Percentiles rank a stretch among this genome's conserved stretches.
Conservation (phyloP, 2,797 vertebrate species). For the Mus minutoides region DNA sequence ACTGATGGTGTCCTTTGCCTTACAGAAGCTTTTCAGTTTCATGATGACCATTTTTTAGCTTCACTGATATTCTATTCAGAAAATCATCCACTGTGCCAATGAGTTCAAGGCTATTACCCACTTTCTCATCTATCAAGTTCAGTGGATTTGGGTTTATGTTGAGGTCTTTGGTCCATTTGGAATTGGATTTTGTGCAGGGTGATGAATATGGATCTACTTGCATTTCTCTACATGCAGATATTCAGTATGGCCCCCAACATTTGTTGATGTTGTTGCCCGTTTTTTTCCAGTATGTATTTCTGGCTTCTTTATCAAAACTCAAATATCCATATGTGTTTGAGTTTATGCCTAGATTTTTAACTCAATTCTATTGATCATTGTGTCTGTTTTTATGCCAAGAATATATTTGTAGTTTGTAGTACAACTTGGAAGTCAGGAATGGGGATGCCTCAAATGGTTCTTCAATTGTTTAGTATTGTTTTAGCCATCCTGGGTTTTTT, state of each 20-base stretch:
- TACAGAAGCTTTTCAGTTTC: too few species aligned
- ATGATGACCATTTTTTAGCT: too few species aligned
- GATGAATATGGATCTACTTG: too few species aligned
- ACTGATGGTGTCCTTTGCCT: too few species aligned
- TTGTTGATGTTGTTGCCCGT: not conserved
- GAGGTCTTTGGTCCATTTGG: too few species aligned
- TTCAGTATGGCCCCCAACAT: not conserved
- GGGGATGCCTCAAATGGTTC: not conserved
- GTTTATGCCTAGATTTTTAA: not conserved
- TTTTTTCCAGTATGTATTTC: not conserved
- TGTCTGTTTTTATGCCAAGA: not conserved
- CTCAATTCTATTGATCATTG: not conserved
- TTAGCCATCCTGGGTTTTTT: not conserved
- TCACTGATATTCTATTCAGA: too few species aligned
- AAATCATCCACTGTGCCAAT: not conserved
- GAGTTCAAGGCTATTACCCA: too few species aligned
- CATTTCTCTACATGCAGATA: too few species aligned
- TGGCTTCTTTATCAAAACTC: not conserved
- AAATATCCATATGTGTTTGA: not conserved
- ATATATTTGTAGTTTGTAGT: not conserved
- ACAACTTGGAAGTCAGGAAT: not conserved
- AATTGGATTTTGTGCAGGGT: too few species aligned
- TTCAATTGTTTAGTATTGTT: not conserved
- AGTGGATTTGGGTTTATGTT: too few species aligned
- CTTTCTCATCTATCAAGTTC: too few species aligned